phyloP scores from a whole-genome alignment of 2,888 invertebrate genomes.

The Cheilosia soror region DNA sequence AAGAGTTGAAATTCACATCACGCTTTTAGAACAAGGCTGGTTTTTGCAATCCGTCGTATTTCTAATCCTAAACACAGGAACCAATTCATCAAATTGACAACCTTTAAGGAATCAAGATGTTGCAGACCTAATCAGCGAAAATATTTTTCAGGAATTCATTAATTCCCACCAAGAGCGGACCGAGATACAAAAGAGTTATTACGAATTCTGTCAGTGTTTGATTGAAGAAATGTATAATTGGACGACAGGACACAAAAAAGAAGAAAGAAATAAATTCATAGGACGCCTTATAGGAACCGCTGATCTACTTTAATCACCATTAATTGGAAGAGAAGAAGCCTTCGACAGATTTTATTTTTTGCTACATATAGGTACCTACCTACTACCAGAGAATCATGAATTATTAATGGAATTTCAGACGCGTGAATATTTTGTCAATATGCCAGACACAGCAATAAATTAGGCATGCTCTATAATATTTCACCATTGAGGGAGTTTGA shows the following conservation, averaged over 20 bases:
- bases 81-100: slow-evolving; percentile 74
- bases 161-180: slow-evolving; percentile 63
- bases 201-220: slow-evolving; percentile 49
- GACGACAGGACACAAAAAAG: background rate
- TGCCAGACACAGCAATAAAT: slow-evolving; percentile 67
- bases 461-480: background rate
- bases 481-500: background rate
- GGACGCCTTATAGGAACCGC: slow-evolving; percentile 9
- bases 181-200: slow-evolving; percentile 43
- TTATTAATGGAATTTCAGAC: slow-evolving; percentile 70
- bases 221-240: slow-evolving; percentile 63
- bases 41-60: slow-evolving; percentile 32
- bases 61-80: slow-evolving; percentile 67
- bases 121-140: slow-evolving; percentile 59
- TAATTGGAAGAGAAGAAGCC: slow-evolving; percentile 56
- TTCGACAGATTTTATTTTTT: slow-evolving; percentile 30
- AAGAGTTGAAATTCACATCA: slow-evolving; percentile 39
- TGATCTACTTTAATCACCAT: slow-evolving; percentile 74
- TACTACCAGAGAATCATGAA: slow-evolving; percentile 42
- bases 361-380: background rate
- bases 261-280: slow-evolving; percentile 11
- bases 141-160: slow-evolving; percentile 72
- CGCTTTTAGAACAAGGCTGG: slow-evolving; percentile 26
- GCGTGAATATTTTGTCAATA: slow-evolving; percentile 76
- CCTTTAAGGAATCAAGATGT: slow-evolving; percentile 66